Evolutionary conservation across 2,888 invertebrate genomes (phyloP).

Genomic region (Pherbina coryleti): DNA sequence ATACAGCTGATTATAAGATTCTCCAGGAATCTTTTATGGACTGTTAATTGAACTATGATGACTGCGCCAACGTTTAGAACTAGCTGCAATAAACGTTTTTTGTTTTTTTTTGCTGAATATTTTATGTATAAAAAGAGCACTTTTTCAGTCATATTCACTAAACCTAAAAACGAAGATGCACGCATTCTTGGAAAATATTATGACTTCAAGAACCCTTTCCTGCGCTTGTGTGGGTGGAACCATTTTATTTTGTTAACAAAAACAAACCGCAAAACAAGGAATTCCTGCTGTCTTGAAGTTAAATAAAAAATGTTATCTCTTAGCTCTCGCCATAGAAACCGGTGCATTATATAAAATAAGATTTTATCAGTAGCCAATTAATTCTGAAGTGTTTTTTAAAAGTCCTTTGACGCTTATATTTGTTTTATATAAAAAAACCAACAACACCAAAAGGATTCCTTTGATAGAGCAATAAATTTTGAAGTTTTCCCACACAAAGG

Average conservation of each 20-base stretch:
- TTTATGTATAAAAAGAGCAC: too few species aligned
- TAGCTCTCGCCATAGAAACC: not conserved
- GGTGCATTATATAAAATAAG: not conserved
- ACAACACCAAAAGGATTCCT: not conserved
- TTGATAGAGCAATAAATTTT: conserved; percentile 34
- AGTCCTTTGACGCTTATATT: not conserved
- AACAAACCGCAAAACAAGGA: not conserved
- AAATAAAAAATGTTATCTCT: conserved; percentile 1
- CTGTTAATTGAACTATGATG: conserved; percentile 19
- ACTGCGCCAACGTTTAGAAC: not conserved
- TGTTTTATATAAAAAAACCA: not conserved
- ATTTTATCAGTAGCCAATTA: conserved; percentile 34
- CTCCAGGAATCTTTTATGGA: conserved; percentile 9
- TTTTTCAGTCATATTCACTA: too few species aligned
- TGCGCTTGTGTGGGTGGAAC: not conserved
- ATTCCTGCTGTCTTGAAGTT: not conserved
- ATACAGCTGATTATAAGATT: too few species aligned
- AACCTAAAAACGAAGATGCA: too few species aligned
- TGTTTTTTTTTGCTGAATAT: too few species aligned
- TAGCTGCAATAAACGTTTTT: too few species aligned
- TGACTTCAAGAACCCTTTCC: not conserved
- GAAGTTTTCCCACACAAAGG: not conserved
- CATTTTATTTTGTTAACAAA: conserved; percentile 4
- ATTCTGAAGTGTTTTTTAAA: conserved; percentile 23
- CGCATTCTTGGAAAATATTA: not conserved